Percentiles rank a stretch among this genome's conserved stretches.
These are phyloP conservation scores for Phaenicophaeus curvirostris DNA, from an alignment of 2,797 vertebrate genomes.

Conservation along the genomic window DNA sequence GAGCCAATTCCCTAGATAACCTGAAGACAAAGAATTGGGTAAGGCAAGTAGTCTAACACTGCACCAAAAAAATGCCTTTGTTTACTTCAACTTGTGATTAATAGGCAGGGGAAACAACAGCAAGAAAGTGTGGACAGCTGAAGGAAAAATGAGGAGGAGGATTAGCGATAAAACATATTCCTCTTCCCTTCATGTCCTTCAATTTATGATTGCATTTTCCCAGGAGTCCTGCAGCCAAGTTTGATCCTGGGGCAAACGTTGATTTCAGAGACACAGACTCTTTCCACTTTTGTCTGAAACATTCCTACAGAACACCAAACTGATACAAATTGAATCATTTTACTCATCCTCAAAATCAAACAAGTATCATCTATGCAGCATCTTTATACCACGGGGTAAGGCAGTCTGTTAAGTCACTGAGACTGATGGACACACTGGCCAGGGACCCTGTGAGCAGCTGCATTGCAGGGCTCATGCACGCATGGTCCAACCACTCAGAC, in stretches of 20 bases:
- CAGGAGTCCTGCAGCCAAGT: not conserved
- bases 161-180: not conserved
- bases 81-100: conserved; percentile 5
- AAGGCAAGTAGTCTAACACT: not conserved
- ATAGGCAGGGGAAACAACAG: not conserved
- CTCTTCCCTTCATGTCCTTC: not conserved
- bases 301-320: not conserved
- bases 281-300: not conserved
- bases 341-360: no score
- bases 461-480: no score
- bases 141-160: not conserved
- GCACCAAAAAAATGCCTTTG: not conserved
- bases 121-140: not conserved
- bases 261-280: not conserved
- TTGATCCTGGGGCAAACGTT: not conserved
- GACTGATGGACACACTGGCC: no score
- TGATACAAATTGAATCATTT: no score
- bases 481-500: no score
- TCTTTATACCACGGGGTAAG: no score
- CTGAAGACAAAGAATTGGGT: not conserved
- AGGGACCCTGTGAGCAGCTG: no score
- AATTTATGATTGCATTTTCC: not conserved
- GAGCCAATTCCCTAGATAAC: not conserved
- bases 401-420: no score
- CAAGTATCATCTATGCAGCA: no score